Evolutionary conservation across 1,140 invertebrate genomes (phyloP).

Genomic region (Drosophila parabipectinata): DNA sequence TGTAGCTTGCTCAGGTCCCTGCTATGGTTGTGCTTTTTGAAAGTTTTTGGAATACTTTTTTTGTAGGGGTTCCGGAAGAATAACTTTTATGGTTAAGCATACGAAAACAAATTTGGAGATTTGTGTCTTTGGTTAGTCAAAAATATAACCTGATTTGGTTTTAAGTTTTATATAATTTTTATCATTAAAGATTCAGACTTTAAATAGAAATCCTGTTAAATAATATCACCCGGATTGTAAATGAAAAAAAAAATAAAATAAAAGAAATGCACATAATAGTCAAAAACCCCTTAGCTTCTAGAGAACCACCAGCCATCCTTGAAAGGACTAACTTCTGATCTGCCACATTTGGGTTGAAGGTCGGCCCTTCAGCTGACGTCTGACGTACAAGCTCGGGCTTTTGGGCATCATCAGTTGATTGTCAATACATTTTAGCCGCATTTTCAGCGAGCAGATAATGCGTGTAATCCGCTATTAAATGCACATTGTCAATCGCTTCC

Average conservation of each 20-base stretch:
- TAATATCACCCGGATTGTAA: too few relatives aligned
- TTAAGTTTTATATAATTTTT: too few relatives aligned
- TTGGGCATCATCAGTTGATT: constrained; percentile 70
- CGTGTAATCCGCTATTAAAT: constrained; percentile 84
- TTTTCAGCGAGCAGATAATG: constrained; percentile 77
- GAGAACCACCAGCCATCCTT: constrained; percentile 8
- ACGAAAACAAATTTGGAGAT: neutral
- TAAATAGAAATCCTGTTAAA: too few relatives aligned
- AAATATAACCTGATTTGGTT: too few relatives aligned
- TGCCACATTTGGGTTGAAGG: constrained; percentile 26
- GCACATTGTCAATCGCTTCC: constrained; percentile 77
- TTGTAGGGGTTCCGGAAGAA: neutral
- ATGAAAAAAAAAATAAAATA: too few relatives aligned
- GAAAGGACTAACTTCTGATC: constrained; percentile 15
- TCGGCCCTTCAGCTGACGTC: constrained; percentile 24
- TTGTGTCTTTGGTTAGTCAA: too few relatives aligned
- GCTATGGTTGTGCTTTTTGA: constrained; percentile 10
- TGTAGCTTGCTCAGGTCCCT: constrained; percentile 15
- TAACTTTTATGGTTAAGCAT: neutral
- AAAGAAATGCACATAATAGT: neutral
- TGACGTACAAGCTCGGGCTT: constrained; percentile 49
- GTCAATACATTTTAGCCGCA: constrained; percentile 82
- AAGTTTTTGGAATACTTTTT: neutral
- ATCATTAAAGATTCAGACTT: too few relatives aligned
- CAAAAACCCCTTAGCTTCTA: neutral